These are phyloP conservation scores for Aphidius colemani DNA, from an alignment of 2,888 invertebrate species.

Conservation along the genomic window DNA sequence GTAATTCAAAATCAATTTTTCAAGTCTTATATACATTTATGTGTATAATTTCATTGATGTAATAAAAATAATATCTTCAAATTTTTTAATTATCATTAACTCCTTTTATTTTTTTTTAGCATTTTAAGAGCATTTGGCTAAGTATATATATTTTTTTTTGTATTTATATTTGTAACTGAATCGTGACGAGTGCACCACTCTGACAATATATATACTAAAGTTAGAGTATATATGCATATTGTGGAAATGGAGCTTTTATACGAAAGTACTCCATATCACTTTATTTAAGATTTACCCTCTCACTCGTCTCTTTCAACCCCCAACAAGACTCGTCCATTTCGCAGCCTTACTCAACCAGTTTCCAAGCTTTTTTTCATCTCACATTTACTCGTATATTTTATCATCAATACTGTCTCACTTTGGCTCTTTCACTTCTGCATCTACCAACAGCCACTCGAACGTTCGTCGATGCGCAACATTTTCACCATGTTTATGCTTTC, in stretches of 20 bases:
- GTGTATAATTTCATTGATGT: no score
- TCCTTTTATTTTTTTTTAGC: no score
- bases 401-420: slow-evolving; percentile 25
- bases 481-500: slow-evolving; percentile 18
- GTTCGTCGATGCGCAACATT: slow-evolving; percentile 30
- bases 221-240: slow-evolving; percentile 11
- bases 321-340: slow-evolving; percentile 61
- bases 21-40: no score
- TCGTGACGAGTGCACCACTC: no score
- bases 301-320: slow-evolving; percentile 58
- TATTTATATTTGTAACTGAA: no score
- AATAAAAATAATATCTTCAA: no score
- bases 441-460: slow-evolving; percentile 30
- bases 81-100: no score
- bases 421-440: slow-evolving; percentile 28
- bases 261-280: slow-evolving; percentile 61
- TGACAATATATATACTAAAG: not conserved
- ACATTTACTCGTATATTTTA: slow-evolving; percentile 3
- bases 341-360: slow-evolving; percentile 41
- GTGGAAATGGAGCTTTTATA: slow-evolving; percentile 60
- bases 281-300: slow-evolving; percentile 61
- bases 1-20: no score
- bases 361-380: slow-evolving; percentile 28
- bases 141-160: not conserved
- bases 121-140: no score